Evolutionary conservation across 2,888 invertebrate species (phyloP).

Genomic region (Sarcophaga subvicina): DNA sequence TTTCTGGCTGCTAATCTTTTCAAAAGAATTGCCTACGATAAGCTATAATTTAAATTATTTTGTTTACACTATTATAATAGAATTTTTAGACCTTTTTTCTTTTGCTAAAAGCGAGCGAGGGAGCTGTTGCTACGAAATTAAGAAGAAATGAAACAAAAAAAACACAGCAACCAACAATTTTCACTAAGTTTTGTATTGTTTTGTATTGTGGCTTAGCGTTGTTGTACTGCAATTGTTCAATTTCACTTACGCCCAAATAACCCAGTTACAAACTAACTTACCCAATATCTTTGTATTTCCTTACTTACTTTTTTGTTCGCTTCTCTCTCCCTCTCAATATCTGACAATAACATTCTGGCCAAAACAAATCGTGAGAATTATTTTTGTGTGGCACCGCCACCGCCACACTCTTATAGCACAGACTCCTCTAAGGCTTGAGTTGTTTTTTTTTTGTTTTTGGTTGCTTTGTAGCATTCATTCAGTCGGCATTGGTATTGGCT

Average conservation of each 20-base stretch:
- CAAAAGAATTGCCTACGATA: conserved; percentile 36
- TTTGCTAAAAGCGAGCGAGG: too few species aligned
- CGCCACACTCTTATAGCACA: not conserved
- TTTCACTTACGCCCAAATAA: conserved; percentile 70
- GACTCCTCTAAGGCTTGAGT: too few species aligned
- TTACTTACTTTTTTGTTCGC: not conserved
- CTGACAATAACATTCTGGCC: conserved; percentile 32
- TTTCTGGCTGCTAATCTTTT: conserved; percentile 38
- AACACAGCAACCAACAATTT: conserved; percentile 51
- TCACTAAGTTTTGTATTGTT: conserved; percentile 52
- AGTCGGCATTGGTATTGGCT: conserved; percentile 7
- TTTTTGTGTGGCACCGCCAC: conserved; percentile 30
- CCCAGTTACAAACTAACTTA: conserved; percentile 50
- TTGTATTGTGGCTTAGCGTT: conserved; percentile 22
- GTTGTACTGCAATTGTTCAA: conserved; percentile 60
- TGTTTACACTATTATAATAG: conserved; percentile 51
- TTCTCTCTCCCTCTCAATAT: conserved; percentile 32
- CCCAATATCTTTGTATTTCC: not conserved
- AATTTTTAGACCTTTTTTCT: not conserved
- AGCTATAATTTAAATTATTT: conserved; percentile 61
- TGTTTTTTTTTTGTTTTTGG: too few species aligned
- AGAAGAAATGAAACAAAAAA: conserved; percentile 13
- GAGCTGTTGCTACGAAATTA: not conserved
- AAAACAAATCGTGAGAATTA: conserved; percentile 68
- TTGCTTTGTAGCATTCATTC: not conserved